Conservation (phyloP, 2,888 invertebrate species). For the Thecocarcelia acutangulata region DNA sequence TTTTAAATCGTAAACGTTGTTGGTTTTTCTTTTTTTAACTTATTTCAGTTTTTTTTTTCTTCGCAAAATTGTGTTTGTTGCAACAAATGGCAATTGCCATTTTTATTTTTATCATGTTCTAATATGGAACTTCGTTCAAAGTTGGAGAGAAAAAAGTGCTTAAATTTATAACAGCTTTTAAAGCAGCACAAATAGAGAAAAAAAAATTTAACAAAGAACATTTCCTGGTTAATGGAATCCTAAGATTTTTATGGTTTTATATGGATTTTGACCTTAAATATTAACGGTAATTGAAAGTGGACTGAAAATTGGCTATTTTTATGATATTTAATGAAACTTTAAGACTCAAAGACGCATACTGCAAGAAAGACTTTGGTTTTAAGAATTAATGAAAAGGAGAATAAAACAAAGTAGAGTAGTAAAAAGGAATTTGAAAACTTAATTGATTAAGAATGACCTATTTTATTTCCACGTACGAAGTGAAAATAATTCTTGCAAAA, state of each 20-base stretch:
- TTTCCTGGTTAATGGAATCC: constrained; percentile 62
- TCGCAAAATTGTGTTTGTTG: constrained; percentile 9
- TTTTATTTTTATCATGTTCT: constrained; percentile 53
- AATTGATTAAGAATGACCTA: background rate
- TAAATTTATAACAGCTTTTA: constrained; percentile 59
- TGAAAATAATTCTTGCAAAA: background rate
- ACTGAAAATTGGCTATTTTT: constrained; percentile 9
- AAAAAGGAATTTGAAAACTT: no score
- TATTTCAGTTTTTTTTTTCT: constrained; percentile 16
- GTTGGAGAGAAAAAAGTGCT: constrained; percentile 53
- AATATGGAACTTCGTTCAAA: constrained; percentile 63
- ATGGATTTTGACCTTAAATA: constrained; percentile 56
- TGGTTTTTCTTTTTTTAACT: constrained; percentile 33
- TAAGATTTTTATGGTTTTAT: constrained; percentile 39
- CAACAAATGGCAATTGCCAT: constrained; percentile 57
- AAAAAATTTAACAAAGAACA: constrained; percentile 40
- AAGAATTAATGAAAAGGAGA: no score
- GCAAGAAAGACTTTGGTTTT: no score
- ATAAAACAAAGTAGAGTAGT: no score
- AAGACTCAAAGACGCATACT: no score
- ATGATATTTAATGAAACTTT: background rate
- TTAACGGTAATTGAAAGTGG: constrained; percentile 61
- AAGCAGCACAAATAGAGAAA: constrained; percentile 13
- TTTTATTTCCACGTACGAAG: no score
- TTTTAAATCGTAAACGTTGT: constrained; percentile 42